Base-by-base conservation (phyloP, 1,140 invertebrate genomes). In the Drosophila pectinifera region DNA sequence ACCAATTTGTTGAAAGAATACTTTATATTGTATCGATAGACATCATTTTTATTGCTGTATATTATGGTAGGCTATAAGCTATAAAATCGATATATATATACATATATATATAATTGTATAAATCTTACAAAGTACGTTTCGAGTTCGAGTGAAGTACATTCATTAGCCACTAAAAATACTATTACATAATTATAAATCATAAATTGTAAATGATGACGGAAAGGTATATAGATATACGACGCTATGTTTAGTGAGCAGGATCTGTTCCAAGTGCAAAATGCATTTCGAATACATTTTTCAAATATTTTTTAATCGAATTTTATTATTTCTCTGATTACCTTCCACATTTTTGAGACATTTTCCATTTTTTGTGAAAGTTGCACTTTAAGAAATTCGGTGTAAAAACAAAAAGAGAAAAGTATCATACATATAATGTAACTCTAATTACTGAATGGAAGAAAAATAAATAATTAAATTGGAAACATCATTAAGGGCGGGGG, bases 21-120 rank as follows among this genome's bases (percentile, higher is more conserved):
- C 31, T 49, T 75, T 81, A 81, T 78, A 81, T 70, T 78, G 64
- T 85, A 82, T 68, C 69, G 55, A 82, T 68, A 65, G 69, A 81
- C 78, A 86, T 81, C 34, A 75, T 85, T 88, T 86, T 86, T 82
- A 81, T 81, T 84, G 74, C 82, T 75, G 58, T 85, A 63, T 86
- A 81, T 78, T 86, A 81, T 78, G 82, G 65, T 85, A 85, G 82
- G 82, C 82, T 86, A 74, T 88, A 86, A 86, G 79, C 79, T 88
- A 88, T 53, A 74, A 81, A 80, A 68, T n/a, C n/a, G n/a, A n/a
- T n/a, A n/a, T n/a, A n/a, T 22, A 22, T 80, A 85, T 80, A 76
- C 48, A 73, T 31, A 72, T 59, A 56, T 55, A 54, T 81, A 78
- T 82, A 63, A 57, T 42, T 85, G 70, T 82, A 82, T 88, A 79